Evolutionary conservation across 2,113 vertebrate genomes (phyloP), one percentile per base, ranked within the genome.

Genomic region (Neolamprologus sp.): DNA sequence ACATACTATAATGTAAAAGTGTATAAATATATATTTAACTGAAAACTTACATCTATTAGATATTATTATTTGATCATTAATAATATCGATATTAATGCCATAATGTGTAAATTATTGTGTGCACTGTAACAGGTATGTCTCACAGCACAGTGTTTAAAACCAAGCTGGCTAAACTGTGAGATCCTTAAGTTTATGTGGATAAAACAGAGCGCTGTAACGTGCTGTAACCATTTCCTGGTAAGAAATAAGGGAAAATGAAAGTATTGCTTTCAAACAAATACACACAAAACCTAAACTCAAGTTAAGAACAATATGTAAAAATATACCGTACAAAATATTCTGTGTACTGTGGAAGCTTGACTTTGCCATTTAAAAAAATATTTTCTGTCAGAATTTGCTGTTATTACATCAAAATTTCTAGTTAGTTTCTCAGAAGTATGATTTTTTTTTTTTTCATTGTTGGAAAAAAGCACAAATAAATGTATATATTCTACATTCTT

Each of bases 131-230:
- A 71, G 33, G 12, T 40, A 23, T 23, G 0, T 40, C 0, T 68
- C 19, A 40, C 35, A 68, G 33, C 63, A 40, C 33, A 23, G n/a
- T 23, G 65, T 42, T 71, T 42, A 71, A 16, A 71, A 2, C n/a
- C 35, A 71, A 0, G 37, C 37, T 16, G 37, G 37, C 12, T 23
- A 42, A 71, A 71, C 13, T 73, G 33, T 65, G 30, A 35, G 6
- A 35, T 65, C 35, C 63, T 13, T 14, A 2, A 4, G 2, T 71
- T 23, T 16, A 9, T 42, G 3, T 71, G 35, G 35, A 23, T 40
- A 9, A 71, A 71, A 40, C 63, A 5, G 11, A 68, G 63, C 4
- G 0, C 35, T 0, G 11, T 40, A 68, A 40, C 1, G 2, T 13
- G 35, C 0, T 68, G n/a, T 68, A 68, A 68, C 7, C 30, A n/a